These are phyloP conservation scores for Himalopsyche tibetana DNA, from an alignment of 2,888 invertebrate species.

Conservation along the genomic window DNA sequence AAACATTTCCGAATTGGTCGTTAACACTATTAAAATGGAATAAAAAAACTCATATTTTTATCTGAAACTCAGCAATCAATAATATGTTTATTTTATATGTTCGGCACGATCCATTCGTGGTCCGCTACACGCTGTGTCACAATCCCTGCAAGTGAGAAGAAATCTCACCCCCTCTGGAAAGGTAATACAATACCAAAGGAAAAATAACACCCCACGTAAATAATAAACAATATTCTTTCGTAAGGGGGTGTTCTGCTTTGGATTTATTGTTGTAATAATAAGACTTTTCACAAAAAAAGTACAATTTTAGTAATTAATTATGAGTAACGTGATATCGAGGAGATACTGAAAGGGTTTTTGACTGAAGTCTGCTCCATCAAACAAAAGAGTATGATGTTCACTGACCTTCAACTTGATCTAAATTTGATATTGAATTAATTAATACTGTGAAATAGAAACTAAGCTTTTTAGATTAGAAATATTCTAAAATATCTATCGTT, in stretches of 20 bases:
- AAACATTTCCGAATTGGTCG: too few species aligned
- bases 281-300: not conserved
- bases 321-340: not conserved
- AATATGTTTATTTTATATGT: too few species aligned
- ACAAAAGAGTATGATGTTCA: not conserved
- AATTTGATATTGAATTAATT: conserved; percentile 15
- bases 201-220: conserved; percentile 61
- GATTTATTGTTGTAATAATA: conserved; percentile 34
- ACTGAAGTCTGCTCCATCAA: not conserved
- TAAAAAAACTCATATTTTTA: too few species aligned
- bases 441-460: not conserved
- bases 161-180: conserved; percentile 34
- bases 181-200: conserved; percentile 59
- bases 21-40: too few species aligned
- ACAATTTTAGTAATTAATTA: conserved; percentile 18
- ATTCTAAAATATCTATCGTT: too few species aligned
- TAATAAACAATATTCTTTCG: conserved; percentile 49
- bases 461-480: not conserved
- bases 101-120: too few species aligned
- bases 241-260: conserved; percentile 27
- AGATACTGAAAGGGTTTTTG: conserved; percentile 9
- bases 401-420: conserved; percentile 16
- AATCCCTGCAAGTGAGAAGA: not conserved
- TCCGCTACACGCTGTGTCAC: not conserved
- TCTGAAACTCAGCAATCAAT: too few species aligned